Evolutionary conservation across 2,113 vertebrate species (phyloP).

Genomic region (Ciconia boyciana): DNA sequence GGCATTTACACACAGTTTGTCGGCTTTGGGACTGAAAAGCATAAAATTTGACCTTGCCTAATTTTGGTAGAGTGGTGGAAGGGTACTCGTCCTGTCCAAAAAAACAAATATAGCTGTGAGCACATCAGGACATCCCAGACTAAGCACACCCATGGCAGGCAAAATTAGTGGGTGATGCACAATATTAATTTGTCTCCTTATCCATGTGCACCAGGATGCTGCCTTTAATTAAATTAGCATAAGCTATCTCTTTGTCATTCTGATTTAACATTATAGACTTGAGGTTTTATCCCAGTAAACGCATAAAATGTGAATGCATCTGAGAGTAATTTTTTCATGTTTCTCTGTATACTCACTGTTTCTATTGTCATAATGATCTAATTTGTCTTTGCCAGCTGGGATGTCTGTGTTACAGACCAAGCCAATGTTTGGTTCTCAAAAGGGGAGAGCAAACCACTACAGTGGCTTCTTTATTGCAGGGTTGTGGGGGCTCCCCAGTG

Average conservation of each 20-base stretch:
- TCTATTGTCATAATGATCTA: not conserved
- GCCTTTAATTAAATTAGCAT: conserved; percentile 64
- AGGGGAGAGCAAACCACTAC: not conserved
- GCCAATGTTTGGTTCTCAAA: not conserved
- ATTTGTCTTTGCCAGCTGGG: conserved; percentile 8
- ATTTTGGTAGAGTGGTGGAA: not conserved
- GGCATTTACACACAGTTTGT: not conserved
- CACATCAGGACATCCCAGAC: not conserved
- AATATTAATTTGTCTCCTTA: conserved; percentile 18
- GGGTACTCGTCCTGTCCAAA: not conserved
- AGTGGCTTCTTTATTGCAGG: not conserved
- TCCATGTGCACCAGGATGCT: not conserved
- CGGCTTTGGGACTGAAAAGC: not conserved
- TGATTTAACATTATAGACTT: conserved; percentile 11
- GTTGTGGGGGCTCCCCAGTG: not conserved
- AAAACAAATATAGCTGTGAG: not conserved
- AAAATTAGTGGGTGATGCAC: conserved; percentile 8
- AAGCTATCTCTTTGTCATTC: conserved; percentile 29
- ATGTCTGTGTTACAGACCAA: not conserved
- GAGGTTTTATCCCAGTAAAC: conserved; percentile 2
- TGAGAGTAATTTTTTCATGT: not conserved
- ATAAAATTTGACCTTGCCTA: not conserved
- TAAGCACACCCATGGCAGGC: not conserved
- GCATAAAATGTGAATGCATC: not conserved
- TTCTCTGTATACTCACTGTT: not conserved